Base-by-base conservation (phyloP, 2,888 invertebrate genomes). In the Drosophila testacea region DNA sequence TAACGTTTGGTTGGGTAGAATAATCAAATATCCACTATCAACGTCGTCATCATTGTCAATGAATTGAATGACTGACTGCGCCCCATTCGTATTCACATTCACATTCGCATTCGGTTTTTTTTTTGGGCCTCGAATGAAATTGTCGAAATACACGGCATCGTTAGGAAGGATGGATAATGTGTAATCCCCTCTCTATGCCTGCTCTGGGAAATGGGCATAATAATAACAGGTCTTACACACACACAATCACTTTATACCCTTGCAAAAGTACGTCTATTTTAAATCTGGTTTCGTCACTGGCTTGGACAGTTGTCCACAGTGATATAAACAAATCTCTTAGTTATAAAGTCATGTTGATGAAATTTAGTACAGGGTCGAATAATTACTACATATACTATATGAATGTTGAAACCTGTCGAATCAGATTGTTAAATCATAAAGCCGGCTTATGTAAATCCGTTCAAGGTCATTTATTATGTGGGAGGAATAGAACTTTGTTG, bases 11-110 rank as follows among this genome's bases (percentile, higher is more conserved):
- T 16, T 22, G 28, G 47, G 55, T 38, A 28, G 32, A 6, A 50
- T 70, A 81, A 63, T 83, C 69, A 81, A 83, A 81, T 87, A 84
- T 68, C 67, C 51, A 67, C 83, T 87, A 84, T 85, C 83, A 80
- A 65, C 73, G 69, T 79, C 65, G 80, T 82, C 85, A 88, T 88
- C 88, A 85, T 84, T 79, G 88, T 88, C 83, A 88, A 88, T 84
- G 88, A 82, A 88, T 77, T 85, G 75, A 87, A 70, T 79, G 88
- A 82, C 67, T 77, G 82, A 75, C 82, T 87, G 55, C 47, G 54
- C 56, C 55, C 67, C 63, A 55, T 76, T 66, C 47, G 10, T 22
- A 41, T 30, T 41, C 16, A 27, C 16, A 48, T 22, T 16, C 16
- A 2, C n/a, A n/a, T 16, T 28, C 34, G 13, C 10, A 27, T 50